Evolutionary conservation across 2,888 invertebrate species (phyloP).

Genomic region (Lymantria dispar): DNA sequence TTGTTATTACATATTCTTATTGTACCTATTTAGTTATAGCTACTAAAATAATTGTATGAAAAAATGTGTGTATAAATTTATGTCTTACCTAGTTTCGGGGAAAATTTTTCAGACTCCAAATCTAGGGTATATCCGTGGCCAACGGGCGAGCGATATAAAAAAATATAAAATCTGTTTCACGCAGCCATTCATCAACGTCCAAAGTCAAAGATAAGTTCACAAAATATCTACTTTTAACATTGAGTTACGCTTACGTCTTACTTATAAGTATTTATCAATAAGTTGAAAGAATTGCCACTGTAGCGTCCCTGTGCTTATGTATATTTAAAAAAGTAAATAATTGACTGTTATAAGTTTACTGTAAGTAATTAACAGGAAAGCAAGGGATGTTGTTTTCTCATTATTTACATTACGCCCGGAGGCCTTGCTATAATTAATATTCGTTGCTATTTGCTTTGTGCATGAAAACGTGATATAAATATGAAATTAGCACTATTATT

Average conservation of each 20-base stretch:
- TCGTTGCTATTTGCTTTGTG: slow-evolving; percentile 30
- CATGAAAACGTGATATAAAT: slow-evolving; percentile 19
- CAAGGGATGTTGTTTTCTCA: slow-evolving; percentile 34
- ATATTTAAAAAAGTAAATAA: slow-evolving; percentile 53
- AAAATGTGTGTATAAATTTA: too few species aligned
- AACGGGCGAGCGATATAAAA: slow-evolving; percentile 43
- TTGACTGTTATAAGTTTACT: slow-evolving; percentile 61
- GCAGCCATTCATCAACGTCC: slow-evolving; percentile 71
- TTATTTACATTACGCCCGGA: slow-evolving; percentile 55
- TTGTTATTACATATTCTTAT: too few species aligned
- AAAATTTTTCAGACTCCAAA: slow-evolving; percentile 16
- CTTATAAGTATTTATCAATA: slow-evolving; percentile 78
- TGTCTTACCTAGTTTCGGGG: slow-evolving; percentile 12
- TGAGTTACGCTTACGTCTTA: slow-evolving; percentile 78
- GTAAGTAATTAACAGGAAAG: slow-evolving; percentile 66
- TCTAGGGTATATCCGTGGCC: slow-evolving; percentile 25
- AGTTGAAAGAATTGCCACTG: slow-evolving; percentile 60
- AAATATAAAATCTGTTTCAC: slow-evolving; percentile 51
- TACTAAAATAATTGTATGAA: too few species aligned
- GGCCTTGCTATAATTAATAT: slow-evolving; percentile 38
- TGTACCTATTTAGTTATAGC: too few species aligned
- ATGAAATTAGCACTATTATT: slow-evolving; percentile 15
- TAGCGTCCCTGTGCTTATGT: slow-evolving; percentile 47
- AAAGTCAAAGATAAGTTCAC: slow-evolving; percentile 58
- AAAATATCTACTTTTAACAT: slow-evolving; percentile 72